Base-by-base conservation (phyloP, 2,113 vertebrate species). In the Ailuropoda melanoleuca region DNA sequence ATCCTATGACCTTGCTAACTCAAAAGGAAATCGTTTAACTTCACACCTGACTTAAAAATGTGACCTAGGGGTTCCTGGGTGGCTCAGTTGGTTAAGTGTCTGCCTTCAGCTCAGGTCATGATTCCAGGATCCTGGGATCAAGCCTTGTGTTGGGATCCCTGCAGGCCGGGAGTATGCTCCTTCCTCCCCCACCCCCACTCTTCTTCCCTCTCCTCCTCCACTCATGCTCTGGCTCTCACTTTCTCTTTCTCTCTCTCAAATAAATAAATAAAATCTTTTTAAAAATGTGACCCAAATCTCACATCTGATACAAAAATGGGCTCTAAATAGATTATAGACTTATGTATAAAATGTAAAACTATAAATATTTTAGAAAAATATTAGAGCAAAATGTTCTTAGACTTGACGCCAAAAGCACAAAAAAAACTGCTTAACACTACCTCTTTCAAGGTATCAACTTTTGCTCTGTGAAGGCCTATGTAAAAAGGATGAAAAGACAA, bases 231-330 rank as follows among this genome's bases (percentile, higher is more conserved):
- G 74, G 7, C 74, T 26, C 43, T 48, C 74, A 24, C 39, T 43
- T 19, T 72, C 72, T 46, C 43, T 43, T 14, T 64, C 31, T 66
- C 17, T 4, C 18, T 70, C n/a, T 70, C 43, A 48, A 48, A 77
- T 77, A 31, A 31, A 77, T 31, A 77, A 75, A 48, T 46, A 46
- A 39, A 75, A 75, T 37, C 34, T 68, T 68, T 68, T 34, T 37
- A n/a, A 34, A 77, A 31, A 48, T 10, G 60, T 93, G 43, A 90
- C 81, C 31, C 87, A 84, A 91, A 93, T 26, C 8, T 96, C 60
- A 89, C 8, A 90, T 12, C 10, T 96, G 29, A 94, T 15, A 92
- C 4, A 93, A 89, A 85, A 89, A 91, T 70, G 83, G 80, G 60
- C 53, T 77, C 72, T 31, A 83, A 97, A 53, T 64, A 34, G 58